phyloP scores from a whole-genome alignment of 2,888 invertebrate genomes.

The Encarsia formosa region DNA sequence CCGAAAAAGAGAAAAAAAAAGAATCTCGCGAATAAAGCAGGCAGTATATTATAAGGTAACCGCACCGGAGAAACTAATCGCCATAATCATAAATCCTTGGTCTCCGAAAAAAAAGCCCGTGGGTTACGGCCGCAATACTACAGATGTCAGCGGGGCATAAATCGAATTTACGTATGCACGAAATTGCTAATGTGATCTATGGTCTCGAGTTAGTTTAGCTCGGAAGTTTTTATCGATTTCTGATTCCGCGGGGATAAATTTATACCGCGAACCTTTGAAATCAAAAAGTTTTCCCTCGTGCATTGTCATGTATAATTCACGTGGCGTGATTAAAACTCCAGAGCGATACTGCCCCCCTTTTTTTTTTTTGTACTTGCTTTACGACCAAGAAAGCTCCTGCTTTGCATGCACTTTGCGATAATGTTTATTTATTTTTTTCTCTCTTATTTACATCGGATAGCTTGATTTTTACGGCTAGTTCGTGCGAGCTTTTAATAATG shows the following conservation, averaged over 20 bases:
- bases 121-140: conserved; percentile 1
- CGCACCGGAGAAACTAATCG: conserved; percentile 18
- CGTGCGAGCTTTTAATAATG: no score
- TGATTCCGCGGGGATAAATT: conserved; percentile 16
- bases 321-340: neutral
- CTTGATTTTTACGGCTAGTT: no score
- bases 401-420: no score
- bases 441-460: no score
- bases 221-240: conserved; percentile 19
- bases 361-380: no score
- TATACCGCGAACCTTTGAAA: conserved; percentile 12
- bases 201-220: neutral
- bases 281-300: conserved; percentile 9
- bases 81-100: conserved; percentile 23
- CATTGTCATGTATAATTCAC: conserved; percentile 2
- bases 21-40: no score
- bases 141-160: conserved; percentile 7
- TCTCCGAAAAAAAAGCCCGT: neutral
- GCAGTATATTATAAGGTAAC: conserved; percentile 7
- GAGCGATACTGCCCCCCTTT: conserved; percentile 1
- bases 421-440: no score
- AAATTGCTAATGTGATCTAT: neutral
- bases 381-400: no score
- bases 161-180: conserved; percentile 19
- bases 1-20: no score